These are phyloP conservation scores for Pecten maximus DNA, from an alignment of 2,888 invertebrate genomes.

Conservation along the genomic window DNA sequence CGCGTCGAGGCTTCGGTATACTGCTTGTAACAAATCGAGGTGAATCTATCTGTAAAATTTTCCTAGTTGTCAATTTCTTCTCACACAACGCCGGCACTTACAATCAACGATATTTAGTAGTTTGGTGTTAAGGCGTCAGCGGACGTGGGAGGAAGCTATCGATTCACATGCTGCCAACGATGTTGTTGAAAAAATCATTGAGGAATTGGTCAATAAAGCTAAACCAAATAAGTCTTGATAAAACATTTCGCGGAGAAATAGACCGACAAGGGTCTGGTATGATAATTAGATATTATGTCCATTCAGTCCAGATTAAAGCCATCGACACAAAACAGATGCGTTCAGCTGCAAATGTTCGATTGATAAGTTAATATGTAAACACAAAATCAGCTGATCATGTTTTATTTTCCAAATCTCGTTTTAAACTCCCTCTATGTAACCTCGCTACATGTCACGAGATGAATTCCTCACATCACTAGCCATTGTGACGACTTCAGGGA, in stretches of 20 bases:
- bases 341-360: neutral
- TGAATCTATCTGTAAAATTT: too few species aligned
- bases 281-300: neutral
- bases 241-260: neutral
- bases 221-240: neutral
- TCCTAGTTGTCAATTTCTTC: too few species aligned
- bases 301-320: neutral
- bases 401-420: neutral
- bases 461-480: neutral
- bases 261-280: neutral
- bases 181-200: neutral
- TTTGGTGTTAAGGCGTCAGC: neutral
- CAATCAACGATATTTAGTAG: neutral
- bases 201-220: constrained; percentile 2
- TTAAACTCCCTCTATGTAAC: neutral
- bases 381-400: too few species aligned
- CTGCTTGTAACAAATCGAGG: too few species aligned
- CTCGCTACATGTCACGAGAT: neutral
- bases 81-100: neutral
- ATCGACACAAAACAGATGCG: neutral
- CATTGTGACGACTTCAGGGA: neutral
- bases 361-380: neutral
- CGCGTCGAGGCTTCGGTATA: too few species aligned
- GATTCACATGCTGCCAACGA: neutral
- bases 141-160: neutral